Evolutionary conservation across 2,888 invertebrate genomes (phyloP), one percentile per base, ranked within the genome.

Genomic region (Rapana venosa): DNA sequence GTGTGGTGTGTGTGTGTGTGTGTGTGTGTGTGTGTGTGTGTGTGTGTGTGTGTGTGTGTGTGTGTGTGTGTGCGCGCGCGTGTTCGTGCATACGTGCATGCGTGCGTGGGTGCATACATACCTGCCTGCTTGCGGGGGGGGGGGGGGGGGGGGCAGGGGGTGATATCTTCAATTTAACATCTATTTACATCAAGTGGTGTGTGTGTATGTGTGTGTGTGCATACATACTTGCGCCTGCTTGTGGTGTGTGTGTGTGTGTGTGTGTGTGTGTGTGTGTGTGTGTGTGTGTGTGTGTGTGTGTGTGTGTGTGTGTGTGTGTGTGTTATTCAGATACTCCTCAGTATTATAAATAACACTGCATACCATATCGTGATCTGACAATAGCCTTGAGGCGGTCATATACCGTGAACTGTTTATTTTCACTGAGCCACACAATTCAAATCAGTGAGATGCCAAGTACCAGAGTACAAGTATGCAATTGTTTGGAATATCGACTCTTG

Each of bases 261-360:
- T 86, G 86, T 86, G 86, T 47, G 83, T 83, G 83, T 47, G 83
- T 83, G 47, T 83, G 83, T 79, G 79, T 79, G 86, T 86, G 66
- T 86, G 86, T 86, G 35, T 61, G 86, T 86, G 86, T 86, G 86
- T 86, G 87, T 87, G 87, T 84, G 84, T 84, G 84, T 84, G 84
- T 84, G 56, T 84, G 84, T 79, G 79, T 79, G 79, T 79, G 32
- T 35, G 32, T 79, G 35, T 32, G 32, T 79, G 79, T 11, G 35
- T 79, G 79, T 47, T 2, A 5, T 47, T 47, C 47, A 47, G 47
- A 47, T 8, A 47, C 47, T 47, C 47, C 47, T 47, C 47, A 2
- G 47, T 47, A 47, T 47, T 8, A 47, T 8, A 47, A 2, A 47
- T 47, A 47, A 47, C 47, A 47, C 47, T 5, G 47, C 47, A 47